Evolutionary conservation across 2,797 vertebrate species (phyloP), one percentile per base, ranked within the genome.

Genomic region (Pelochelys cantorii): DNA sequence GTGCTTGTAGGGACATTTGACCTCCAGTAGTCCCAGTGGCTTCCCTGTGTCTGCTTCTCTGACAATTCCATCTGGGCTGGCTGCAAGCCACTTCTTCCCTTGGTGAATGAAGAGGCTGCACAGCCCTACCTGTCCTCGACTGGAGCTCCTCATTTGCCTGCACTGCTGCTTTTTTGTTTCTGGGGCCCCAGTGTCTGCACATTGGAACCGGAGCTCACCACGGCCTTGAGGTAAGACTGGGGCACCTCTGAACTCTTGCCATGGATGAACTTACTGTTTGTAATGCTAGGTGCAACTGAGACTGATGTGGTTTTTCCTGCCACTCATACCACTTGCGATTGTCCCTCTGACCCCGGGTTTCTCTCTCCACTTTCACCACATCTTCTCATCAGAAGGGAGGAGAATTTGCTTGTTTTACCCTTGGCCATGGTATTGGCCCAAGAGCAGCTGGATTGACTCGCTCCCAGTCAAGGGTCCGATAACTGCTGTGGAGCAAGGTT

Each of bases 1-100:
- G 97, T 99, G 98, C 91, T 99, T 99, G 95, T 97, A 98, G 22
- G 98, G 98, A 97, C 98, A 99, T 95, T 99, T 99, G 68, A 99
- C 98, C 96, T 99, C 98, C 96, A 99, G 94, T 68, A 98, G 42
- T 42, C 42, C 42, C 42, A 42, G 42, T 42, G 42, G 95, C 81
- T 97, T 88, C 48, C 97, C 97, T 0, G 96, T 98, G 29, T 1
- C 55, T 0, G 10, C 79, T 71, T 98, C 98, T 27, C 42, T 97
- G 96, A 98, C 97, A 6, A 99, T 75, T 9, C 98, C 98, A 0
- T 99, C 98, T 0, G 98, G 98, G 93, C 98, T 98, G 10, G 98
- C 98, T 0, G 98, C 98, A 11, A 99, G 95, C 98, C 98, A 99
- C 8, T 92, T 25, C 9, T 97, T 97, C 37, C 29, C 91, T 1